Evolutionary conservation across 2,113 vertebrate genomes (phyloP).

Genomic region (Hypanus sabinus): DNA sequence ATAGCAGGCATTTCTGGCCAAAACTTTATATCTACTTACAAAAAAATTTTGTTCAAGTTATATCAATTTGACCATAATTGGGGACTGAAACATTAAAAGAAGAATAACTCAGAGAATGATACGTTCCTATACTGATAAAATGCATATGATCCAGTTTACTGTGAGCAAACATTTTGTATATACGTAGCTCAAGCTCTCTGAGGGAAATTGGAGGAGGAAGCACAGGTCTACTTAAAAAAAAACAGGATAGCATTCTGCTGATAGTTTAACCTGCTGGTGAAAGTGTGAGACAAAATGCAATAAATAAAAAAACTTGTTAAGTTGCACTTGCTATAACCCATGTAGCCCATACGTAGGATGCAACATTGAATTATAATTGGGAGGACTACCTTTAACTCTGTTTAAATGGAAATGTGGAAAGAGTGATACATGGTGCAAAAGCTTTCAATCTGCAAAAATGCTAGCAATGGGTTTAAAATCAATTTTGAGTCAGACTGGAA

Average conservation of each 20-base stretch:
- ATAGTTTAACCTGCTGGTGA: slow-evolving; percentile 7
- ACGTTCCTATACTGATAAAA: not conserved
- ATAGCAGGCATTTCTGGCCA: not conserved
- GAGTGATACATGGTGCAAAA: not conserved
- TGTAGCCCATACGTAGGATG: not conserved
- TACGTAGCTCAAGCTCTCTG: not conserved
- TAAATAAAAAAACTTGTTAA: not conserved
- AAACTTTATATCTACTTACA: not conserved
- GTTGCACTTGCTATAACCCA: not conserved
- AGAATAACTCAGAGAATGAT: slow-evolving; percentile 4
- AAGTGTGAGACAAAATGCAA: slow-evolving; percentile 3
- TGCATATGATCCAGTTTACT: not conserved
- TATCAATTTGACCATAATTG: not conserved
- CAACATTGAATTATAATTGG: not conserved
- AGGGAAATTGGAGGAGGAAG: not conserved
- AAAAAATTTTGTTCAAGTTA: not conserved
- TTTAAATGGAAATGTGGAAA: not conserved
- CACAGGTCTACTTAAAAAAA: not conserved
- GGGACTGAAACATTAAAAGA: slow-evolving; percentile 11
- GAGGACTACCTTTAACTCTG: not conserved
- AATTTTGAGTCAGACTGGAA: not conserved
- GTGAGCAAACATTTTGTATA: not conserved
- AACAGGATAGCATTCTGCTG: not conserved
- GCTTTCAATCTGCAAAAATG: not conserved
- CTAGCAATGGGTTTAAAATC: no score